Conservation (phyloP, 1,140 invertebrate genomes). For the Ladona fulva region DNA sequence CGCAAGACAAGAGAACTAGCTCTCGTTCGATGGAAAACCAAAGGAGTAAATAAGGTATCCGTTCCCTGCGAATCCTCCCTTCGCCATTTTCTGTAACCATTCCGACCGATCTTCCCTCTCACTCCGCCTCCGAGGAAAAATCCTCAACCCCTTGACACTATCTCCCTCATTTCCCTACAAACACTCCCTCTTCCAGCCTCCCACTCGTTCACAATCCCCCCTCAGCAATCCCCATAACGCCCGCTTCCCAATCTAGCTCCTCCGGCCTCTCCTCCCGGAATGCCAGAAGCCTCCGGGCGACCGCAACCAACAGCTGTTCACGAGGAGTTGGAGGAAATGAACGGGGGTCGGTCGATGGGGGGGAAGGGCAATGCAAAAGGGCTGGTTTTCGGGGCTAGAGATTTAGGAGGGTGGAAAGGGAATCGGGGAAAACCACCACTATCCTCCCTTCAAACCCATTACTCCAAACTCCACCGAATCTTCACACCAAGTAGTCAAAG, state of each 20-base stretch:
- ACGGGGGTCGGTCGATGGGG: too few relatives aligned
- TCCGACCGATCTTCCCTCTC: background rate
- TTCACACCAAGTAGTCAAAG: slow-evolving; percentile 1
- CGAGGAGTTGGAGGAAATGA: background rate
- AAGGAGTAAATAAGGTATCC: background rate
- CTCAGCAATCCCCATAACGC: slow-evolving; percentile 17
- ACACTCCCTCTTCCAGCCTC: slow-evolving; percentile 19
- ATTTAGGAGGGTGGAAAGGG: background rate
- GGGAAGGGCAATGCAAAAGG: background rate
- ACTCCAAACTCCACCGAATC: background rate
- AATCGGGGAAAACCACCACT: background rate
- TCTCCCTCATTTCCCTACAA: slow-evolving; percentile 21
- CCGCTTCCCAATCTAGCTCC: slow-evolving; percentile 7
- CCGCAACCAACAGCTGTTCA: slow-evolving; percentile 2
- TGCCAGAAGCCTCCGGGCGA: slow-evolving; percentile 14
- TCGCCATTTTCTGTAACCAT: background rate
- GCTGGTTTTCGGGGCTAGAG: background rate
- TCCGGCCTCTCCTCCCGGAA: slow-evolving; percentile 16
- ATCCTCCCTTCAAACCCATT: background rate
- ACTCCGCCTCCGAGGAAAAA: background rate
- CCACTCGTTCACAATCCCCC: too few relatives aligned
- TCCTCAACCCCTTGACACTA: background rate
- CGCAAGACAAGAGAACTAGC: too few relatives aligned
- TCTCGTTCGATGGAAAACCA: too few relatives aligned
- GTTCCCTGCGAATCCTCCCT: background rate